Conservation (phyloP, 2,888 invertebrate species). For the Tipula unca region DNA sequence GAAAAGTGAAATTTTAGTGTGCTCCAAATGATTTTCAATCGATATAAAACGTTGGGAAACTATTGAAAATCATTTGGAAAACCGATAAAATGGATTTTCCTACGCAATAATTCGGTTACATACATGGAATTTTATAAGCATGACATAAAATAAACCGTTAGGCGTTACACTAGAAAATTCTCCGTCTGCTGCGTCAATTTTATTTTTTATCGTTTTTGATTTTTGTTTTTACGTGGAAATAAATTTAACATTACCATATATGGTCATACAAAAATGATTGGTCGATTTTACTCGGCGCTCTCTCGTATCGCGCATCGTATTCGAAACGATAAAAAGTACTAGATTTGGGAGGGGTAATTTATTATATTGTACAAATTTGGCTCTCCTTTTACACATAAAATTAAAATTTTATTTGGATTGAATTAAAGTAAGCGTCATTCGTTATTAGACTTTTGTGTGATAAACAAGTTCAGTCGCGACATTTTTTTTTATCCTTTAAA, state of each 20-base stretch:
- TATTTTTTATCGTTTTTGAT: neutral
- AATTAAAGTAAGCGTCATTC: constrained; percentile 15
- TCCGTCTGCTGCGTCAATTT: neutral
- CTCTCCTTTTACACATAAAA: constrained; percentile 15
- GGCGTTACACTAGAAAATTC: constrained; percentile 14
- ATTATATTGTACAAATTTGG: constrained; percentile 15
- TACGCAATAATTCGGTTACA: neutral
- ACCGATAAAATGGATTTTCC: neutral
- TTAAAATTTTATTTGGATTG: neutral
- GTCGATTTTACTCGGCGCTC: neutral
- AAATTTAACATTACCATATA: constrained; percentile 25
- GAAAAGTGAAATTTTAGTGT: neutral
- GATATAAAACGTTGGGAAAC: neutral
- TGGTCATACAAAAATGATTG: constrained; percentile 23
- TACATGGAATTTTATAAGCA: neutral
- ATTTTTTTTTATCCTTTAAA: constrained; percentile 8
- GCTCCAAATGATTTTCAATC: neutral
- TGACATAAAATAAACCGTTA: constrained; percentile 14
- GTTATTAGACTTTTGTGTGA: constrained; percentile 17
- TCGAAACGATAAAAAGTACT: neutral
- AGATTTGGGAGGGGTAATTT: constrained; percentile 19
- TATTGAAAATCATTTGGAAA: neutral
- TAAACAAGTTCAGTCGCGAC: neutral
- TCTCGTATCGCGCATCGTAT: neutral
- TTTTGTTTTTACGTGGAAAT: constrained; percentile 20